phyloP scores from a whole-genome alignment of 2,888 invertebrate species.

The Amiota minor region DNA sequence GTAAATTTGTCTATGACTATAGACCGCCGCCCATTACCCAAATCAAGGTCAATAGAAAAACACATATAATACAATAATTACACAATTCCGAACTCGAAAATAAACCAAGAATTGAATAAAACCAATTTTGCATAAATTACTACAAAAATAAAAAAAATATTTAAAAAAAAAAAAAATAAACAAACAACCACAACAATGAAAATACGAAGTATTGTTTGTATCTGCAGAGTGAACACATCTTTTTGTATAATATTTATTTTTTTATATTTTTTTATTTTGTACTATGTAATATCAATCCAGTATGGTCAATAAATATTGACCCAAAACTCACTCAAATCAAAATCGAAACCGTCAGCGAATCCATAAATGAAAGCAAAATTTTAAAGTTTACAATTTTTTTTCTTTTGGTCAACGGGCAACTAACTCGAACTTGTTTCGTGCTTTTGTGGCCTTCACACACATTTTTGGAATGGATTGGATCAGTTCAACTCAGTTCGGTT shows the following conservation, averaged over 20 bases:
- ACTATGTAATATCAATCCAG: neutral
- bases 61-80: neutral
- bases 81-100: neutral
- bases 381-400: constrained; percentile 21
- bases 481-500: constrained; percentile 34
- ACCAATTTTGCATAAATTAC: constrained; percentile 18
- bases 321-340: neutral
- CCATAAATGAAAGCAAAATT: constrained; percentile 18
- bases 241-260: too few species aligned
- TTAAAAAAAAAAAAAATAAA: neutral
- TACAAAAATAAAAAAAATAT: neutral
- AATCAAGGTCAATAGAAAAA: constrained; percentile 4
- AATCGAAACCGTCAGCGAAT: neutral
- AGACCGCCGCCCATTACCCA: neutral
- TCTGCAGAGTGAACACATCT: too few species aligned
- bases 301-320: neutral
- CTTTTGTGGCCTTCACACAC: constrained; percentile 67
- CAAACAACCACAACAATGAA: neutral
- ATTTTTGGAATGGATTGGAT: constrained; percentile 52
- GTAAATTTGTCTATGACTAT: neutral
- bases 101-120: constrained; percentile 1
- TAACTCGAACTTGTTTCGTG: constrained; percentile 49
- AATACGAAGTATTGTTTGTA: neutral
- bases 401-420: constrained; percentile 60
- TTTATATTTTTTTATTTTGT: too few species aligned